Conservation (phyloP, 2,888 invertebrate species). For the Conus canariensis region DNA sequence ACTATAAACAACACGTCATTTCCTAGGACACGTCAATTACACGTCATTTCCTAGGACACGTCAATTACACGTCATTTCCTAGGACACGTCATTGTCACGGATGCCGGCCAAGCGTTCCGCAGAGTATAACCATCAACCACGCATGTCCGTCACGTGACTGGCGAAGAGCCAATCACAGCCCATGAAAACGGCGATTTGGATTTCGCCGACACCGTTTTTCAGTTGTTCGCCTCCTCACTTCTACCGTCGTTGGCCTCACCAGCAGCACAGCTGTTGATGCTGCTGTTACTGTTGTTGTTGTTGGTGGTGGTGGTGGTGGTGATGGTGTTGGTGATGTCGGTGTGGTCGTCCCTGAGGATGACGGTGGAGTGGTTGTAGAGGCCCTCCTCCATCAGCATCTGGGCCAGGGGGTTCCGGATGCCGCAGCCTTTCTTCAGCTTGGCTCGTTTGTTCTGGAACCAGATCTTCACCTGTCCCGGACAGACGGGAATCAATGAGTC, state of each 20-base stretch:
- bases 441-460: constrained; percentile 98
- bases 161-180: too few species aligned
- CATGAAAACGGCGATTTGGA: too few species aligned
- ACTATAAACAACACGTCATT: too few species aligned
- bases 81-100: too few species aligned
- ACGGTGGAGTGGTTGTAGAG: constrained; percentile 88
- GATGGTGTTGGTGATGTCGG: constrained; percentile 3
- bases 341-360: constrained; percentile 43
- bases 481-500: not conserved
- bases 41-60: too few species aligned
- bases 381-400: constrained; percentile 96
- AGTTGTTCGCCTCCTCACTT: not conserved
- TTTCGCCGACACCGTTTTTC: too few species aligned
- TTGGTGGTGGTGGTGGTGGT: not conserved
- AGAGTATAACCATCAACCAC: too few species aligned
- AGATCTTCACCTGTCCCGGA: constrained; percentile 87
- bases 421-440: constrained; percentile 93
- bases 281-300: constrained; percentile 5
- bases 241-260: not conserved
- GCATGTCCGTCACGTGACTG: too few species aligned
- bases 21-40: too few species aligned
- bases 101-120: too few species aligned
- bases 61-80: too few species aligned
- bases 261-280: not conserved
- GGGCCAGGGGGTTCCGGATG: constrained; percentile 88